phyloP scores from a whole-genome alignment of 2,888 invertebrate genomes.

The Hemistola chrysoprasaria region DNA sequence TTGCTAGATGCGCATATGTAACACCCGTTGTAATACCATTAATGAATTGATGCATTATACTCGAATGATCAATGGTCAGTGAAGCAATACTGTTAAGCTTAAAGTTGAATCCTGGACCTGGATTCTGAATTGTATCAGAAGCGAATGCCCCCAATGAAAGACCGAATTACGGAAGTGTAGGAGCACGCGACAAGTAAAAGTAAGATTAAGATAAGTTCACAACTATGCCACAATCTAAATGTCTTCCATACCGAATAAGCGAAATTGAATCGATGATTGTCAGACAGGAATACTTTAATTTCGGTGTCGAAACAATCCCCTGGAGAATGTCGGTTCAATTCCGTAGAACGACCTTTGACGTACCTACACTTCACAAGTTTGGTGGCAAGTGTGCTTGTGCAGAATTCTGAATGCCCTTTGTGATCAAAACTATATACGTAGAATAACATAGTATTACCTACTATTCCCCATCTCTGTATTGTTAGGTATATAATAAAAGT shows the following conservation, averaged over 20 bases:
- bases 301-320: slow-evolving; percentile 30
- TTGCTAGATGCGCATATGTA: too few relatives aligned
- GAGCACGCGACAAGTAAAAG: slow-evolving; percentile 1
- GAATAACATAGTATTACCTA: too few relatives aligned
- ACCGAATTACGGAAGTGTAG: slow-evolving; percentile 1
- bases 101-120: too few relatives aligned
- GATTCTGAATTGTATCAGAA: too few relatives aligned
- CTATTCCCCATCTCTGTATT: too few relatives aligned
- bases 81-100: too few relatives aligned
- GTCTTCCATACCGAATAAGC: slow-evolving; percentile 4
- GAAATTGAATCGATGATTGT: slow-evolving; percentile 23
- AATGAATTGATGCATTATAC: too few relatives aligned
- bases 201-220: background rate
- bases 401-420: slow-evolving; percentile 6
- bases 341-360: slow-evolving; percentile 30
- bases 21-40: too few relatives aligned
- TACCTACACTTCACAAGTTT: slow-evolving; percentile 26
- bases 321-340: slow-evolving; percentile 35
- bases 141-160: too few relatives aligned
- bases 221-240: slow-evolving; percentile 1
- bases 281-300: slow-evolving; percentile 30
- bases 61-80: too few relatives aligned
- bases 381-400: slow-evolving; percentile 16
- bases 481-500: too few relatives aligned
- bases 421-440: too few relatives aligned